Percentiles rank a stretch among this genome's conserved stretches.
These are phyloP conservation scores for Spheniscus mendiculus DNA, from an alignment of 2,113 vertebrate species.

Conservation along the genomic window DNA sequence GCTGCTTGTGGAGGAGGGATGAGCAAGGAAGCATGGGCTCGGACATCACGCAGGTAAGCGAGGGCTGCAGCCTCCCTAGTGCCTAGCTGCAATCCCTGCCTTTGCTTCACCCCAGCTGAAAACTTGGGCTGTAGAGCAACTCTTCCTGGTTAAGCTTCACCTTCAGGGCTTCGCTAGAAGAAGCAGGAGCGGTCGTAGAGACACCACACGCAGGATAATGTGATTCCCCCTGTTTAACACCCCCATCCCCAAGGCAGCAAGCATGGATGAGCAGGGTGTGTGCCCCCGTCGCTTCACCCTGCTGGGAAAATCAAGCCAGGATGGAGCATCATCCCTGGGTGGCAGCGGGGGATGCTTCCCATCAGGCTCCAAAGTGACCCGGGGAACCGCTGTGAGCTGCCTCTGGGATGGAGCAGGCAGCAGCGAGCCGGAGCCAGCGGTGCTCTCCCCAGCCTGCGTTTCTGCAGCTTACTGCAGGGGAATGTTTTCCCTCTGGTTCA, in stretches of 20 bases:
- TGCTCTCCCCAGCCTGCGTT: neutral
- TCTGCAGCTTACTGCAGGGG: neutral
- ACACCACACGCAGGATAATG: accelerated
- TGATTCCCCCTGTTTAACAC: neutral
- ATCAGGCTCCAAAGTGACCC: neutral
- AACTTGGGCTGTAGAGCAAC: neutral
- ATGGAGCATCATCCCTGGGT: neutral
- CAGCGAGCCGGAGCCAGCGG: accelerated
- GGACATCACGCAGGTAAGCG: neutral
- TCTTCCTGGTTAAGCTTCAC: neutral
- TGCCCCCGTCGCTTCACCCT: neutral
- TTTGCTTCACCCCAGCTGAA: neutral
- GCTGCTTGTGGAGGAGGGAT: neutral
- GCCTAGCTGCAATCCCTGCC: neutral
- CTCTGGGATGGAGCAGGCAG: neutral
- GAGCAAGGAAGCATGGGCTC: neutral
- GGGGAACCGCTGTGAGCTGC: accelerated
- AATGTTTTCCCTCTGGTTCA: neutral
- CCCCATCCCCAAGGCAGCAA: neutral
- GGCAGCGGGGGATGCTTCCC: neutral
- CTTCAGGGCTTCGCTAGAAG: neutral
- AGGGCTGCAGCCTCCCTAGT: neutral
- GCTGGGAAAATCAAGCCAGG: neutral
- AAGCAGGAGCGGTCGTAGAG: neutral
- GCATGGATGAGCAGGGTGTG: accelerated